Evolutionary conservation across 2,888 invertebrate species (phyloP).

Genomic region (Chamaedrilus cognettii): DNA sequence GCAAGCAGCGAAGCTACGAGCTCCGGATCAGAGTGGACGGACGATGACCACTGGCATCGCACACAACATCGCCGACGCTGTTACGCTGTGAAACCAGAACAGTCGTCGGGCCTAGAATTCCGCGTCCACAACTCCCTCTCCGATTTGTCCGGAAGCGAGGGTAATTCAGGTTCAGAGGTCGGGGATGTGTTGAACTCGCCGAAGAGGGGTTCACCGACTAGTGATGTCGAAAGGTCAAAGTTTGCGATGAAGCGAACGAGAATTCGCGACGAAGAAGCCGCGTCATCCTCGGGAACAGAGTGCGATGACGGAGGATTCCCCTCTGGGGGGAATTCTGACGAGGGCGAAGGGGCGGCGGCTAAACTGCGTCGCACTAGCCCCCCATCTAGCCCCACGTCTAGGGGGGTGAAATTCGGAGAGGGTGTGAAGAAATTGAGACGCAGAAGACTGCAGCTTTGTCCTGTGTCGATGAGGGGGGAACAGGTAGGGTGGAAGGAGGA

Average conservation of each 20-base stretch:
- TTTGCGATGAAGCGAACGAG: not conserved
- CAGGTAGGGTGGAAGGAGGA: not conserved
- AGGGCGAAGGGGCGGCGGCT: not conserved
- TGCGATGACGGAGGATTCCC: too few relatives aligned
- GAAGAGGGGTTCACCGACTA: not conserved
- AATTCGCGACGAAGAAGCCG: not conserved
- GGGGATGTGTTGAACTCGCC: not conserved
- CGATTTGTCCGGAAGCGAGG: not conserved
- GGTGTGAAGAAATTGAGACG: not conserved
- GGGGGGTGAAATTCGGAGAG: not conserved
- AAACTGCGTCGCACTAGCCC: not conserved
- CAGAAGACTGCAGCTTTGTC: not conserved
- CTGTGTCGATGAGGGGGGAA: not conserved
- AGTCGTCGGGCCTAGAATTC: too few relatives aligned
- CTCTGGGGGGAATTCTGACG: too few relatives aligned
- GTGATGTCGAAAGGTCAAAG: not conserved
- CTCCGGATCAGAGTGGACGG: not conserved
- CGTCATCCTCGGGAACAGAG: not conserved
- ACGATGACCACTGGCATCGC: not conserved
- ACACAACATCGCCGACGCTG: not conserved
- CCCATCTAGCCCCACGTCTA: not conserved
- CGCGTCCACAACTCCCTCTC: too few relatives aligned
- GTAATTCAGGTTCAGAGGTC: too few relatives aligned
- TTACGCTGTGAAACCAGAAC: too few relatives aligned
- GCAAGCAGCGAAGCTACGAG: slow-evolving; percentile 1